Conservation (phyloP, 1,140 invertebrate genomes). For the Episyrphus balteatus region DNA sequence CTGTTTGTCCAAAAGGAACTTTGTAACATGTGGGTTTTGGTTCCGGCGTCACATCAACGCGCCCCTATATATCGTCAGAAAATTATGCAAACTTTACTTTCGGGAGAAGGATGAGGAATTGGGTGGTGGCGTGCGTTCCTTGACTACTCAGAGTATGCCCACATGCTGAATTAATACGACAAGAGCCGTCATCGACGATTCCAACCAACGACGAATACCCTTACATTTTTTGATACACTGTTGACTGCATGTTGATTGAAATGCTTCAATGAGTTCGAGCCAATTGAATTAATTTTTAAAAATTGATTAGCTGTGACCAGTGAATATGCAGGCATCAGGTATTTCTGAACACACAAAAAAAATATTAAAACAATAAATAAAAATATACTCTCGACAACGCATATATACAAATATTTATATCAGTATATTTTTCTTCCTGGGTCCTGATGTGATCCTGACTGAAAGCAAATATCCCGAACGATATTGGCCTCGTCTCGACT, state of each 20-base stretch:
- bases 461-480: too few species aligned
- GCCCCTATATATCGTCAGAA: constrained; percentile 26
- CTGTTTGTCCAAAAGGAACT: too few species aligned
- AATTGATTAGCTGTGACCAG: constrained; percentile 25
- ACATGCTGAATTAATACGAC: constrained; percentile 10
- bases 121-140: neutral
- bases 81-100: constrained; percentile 36
- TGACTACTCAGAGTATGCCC: neutral
- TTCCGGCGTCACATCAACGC: constrained; percentile 3
- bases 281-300: constrained; percentile 38
- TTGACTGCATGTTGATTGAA: constrained; percentile 15
- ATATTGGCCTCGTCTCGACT: too few species aligned
- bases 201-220: constrained; percentile 1
- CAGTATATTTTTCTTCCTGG: too few species aligned
- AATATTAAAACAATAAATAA: too few species aligned
- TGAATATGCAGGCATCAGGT: too few species aligned
- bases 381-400: too few species aligned
- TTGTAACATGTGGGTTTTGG: too few species aligned
- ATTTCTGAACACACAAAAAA: too few species aligned
- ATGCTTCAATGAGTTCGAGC: constrained; percentile 35
- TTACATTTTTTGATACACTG: neutral
- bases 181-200: constrained; percentile 4
- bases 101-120: constrained; percentile 6
- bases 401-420: too few species aligned
- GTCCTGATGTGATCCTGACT: too few species aligned